Percentiles rank a stretch among this genome's conserved stretches.
Conservation (phyloP, 1,140 invertebrate species). For the Andricus grossulariae region DNA sequence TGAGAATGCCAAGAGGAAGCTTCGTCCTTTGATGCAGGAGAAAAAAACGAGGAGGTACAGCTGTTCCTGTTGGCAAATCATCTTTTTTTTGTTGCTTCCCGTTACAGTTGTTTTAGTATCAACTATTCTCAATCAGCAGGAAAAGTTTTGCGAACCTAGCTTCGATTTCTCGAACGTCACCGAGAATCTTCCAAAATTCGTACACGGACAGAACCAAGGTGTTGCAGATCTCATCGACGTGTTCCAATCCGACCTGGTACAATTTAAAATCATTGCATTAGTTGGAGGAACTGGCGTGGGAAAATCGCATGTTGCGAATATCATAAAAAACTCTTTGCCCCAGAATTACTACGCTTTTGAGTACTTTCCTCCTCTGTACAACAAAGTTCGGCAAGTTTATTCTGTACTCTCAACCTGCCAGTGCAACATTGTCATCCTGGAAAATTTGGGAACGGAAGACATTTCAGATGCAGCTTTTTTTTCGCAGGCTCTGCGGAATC, state of each 20-base stretch:
- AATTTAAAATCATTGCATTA: constrained; percentile 57
- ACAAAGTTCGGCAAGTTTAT: constrained; percentile 45
- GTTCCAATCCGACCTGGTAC: constrained; percentile 40
- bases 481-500: constrained; percentile 40
- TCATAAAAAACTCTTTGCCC: constrained; percentile 62
- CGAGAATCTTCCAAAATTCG: constrained; percentile 49
- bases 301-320: constrained; percentile 68
- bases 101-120: constrained; percentile 36
- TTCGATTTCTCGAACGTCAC: constrained; percentile 55
- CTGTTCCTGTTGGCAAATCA: constrained; percentile 35
- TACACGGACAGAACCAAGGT: constrained; percentile 64
- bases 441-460: constrained; percentile 63
- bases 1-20: constrained; percentile 46
- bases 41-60: constrained; percentile 40
- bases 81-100: constrained; percentile 48
- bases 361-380: constrained; percentile 50
- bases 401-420: constrained; percentile 44
- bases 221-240: constrained; percentile 44
- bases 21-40: constrained; percentile 46
- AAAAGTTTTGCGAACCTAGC: constrained; percentile 46
- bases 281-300: constrained; percentile 71
- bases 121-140: constrained; percentile 46
- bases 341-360: constrained; percentile 47
- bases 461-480: constrained; percentile 49
- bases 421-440: constrained; percentile 65